Conservation (phyloP, 1,140 invertebrate species). For the Archegozetes longisetosus region DNA sequence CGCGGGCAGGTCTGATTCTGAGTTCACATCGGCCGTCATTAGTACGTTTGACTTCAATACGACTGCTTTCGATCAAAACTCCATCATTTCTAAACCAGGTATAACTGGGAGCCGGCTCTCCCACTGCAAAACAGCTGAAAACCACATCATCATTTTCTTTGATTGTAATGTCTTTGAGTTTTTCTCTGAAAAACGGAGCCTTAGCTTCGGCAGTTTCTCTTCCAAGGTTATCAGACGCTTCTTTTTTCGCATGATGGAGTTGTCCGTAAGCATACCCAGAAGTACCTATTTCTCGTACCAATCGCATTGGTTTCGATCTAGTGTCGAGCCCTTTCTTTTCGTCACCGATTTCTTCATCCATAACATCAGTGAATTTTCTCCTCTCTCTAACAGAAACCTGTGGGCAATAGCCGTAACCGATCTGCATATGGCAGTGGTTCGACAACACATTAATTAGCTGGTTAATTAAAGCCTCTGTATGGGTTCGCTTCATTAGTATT, state of each 20-base stretch:
- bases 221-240: constrained; percentile 14
- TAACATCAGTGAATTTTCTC: constrained; percentile 76
- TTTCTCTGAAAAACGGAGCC: constrained; percentile 35
- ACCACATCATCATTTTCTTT: constrained; percentile 32
- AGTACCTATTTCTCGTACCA: constrained; percentile 56
- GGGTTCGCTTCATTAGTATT: too few species aligned
- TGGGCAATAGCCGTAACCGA: constrained; percentile 15
- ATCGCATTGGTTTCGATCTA: constrained; percentile 29
- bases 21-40: constrained; percentile 51
- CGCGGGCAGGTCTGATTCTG: constrained; percentile 50
- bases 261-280: constrained; percentile 22
- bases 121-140: constrained; percentile 56
- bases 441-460: too few species aligned
- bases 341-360: constrained; percentile 90
- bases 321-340: constrained; percentile 59
- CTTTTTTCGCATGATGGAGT: constrained; percentile 19
- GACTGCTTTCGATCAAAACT: constrained; percentile 56
- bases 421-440: too few species aligned
- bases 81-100: constrained; percentile 90
- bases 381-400: constrained; percentile 72
- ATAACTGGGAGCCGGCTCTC: constrained; percentile 71
- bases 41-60: constrained; percentile 39
- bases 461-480: too few species aligned
- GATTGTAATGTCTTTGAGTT: constrained; percentile 48
- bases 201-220: neutral